These are phyloP conservation scores for Oreortyx pictus DNA, from an alignment of 2,797 vertebrate species.

Conservation along the genomic window DNA sequence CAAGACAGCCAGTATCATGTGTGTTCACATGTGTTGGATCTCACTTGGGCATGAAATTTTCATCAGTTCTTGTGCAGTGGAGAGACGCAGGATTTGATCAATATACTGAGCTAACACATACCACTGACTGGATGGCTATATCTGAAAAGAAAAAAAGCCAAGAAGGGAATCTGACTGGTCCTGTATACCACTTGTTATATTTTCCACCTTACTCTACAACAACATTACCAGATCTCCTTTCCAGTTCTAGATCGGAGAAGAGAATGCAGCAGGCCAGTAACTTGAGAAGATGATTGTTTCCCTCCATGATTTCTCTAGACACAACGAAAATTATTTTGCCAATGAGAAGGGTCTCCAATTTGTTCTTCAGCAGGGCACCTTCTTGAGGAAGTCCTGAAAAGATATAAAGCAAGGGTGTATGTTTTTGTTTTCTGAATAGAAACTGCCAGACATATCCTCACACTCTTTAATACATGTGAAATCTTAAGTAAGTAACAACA, in stretches of 20 bases:
- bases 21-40: not conserved
- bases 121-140: not conserved
- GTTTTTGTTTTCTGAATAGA: not conserved
- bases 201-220: not conserved
- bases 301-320: not conserved
- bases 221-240: not conserved
- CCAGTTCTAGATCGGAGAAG: not conserved
- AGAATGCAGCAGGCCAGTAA: not conserved
- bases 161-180: not conserved
- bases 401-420: not conserved
- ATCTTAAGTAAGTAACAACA: not conserved
- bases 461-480: not conserved
- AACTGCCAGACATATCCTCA: not conserved
- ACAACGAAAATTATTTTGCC: not conserved
- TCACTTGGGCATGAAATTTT: not conserved
- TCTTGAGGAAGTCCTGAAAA: not conserved
- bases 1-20: not conserved
- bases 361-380: not conserved
- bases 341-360: not conserved
- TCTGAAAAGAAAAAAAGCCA: not conserved
- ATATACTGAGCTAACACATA: not conserved
- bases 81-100: not conserved
- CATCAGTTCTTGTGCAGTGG: not conserved
- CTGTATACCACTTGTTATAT: not conserved
- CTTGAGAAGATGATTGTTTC: not conserved